Evolutionary conservation across 2,888 invertebrate genomes (phyloP), one percentile per base, ranked within the genome.

Genomic region (Clivina fossor): DNA sequence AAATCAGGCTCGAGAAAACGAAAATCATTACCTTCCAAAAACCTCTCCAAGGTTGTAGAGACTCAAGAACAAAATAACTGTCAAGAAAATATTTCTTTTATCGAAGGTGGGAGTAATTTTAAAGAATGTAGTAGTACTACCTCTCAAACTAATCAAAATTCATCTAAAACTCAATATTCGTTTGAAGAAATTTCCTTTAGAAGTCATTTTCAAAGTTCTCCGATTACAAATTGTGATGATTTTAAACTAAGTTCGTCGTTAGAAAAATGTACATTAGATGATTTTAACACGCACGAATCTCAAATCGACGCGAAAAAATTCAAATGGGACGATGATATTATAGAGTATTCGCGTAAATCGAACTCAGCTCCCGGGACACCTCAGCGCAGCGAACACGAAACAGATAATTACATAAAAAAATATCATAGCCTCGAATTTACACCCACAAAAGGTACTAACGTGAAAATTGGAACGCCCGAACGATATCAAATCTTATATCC

Each of bases 391-490:
- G 50, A 38, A 7, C 16, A 33, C 16, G 32, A 41, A 3, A 28
- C 43, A 4, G 40, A 50, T 19, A 13, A 20, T 32, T 19, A 20
- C 11, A 30, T 51, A 2, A 43, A 13, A 24, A 51, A 51, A 22
- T 51, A 15, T 24, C 43, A 35, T 16, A 51, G 51, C 13, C 30
- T 51, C n/a, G 51, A 51, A 43, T 16, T 51, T 4, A 51, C 51
- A 7, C 51, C 51, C 11, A 33, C 22, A 5, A 50, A 50, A 19
- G 38, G 38, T 7, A 15, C 18, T 9, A 32, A 38, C 4, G 26
- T 18, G 2, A 51, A 51, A 35, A 51, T 51, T 9, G 51, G 51
- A 1, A 51, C 51, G 3, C 51, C 51, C 20, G 53, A 53, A 37
- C 24, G 44, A 5, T 24, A 44, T 16, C 35, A 35, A 35, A 44